phyloP scores from a whole-genome alignment of 2,797 vertebrate genomes.

The Lateolabrax maculatus region DNA sequence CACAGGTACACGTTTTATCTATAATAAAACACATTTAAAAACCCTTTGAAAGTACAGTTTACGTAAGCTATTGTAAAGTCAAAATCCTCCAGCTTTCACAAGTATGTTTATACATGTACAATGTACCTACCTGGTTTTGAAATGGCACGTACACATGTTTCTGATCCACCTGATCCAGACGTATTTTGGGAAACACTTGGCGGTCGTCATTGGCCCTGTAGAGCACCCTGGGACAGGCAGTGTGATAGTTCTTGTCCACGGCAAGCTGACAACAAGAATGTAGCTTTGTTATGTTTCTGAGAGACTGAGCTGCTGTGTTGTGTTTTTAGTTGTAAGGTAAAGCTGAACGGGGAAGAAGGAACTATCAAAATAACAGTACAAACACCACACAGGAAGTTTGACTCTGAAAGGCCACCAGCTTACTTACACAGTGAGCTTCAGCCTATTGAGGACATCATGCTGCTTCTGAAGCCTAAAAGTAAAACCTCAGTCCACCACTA shows the following conservation, averaged over 20 bases:
- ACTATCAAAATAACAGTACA: no score
- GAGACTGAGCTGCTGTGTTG: background rate
- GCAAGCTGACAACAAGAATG: slow-evolving; percentile 69
- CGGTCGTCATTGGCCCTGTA: slow-evolving; percentile 68
- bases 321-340: no score
- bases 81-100: background rate
- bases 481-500: no score
- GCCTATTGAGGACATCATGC: no score
- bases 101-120: background rate
- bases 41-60: background rate
- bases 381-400: no score
- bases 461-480: no score
- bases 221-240: slow-evolving; percentile 74
- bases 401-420: no score
- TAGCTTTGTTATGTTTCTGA: background rate
- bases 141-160: slow-evolving; percentile 75
- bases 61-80: background rate
- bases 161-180: slow-evolving; percentile 70
- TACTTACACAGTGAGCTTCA: no score
- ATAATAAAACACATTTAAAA: slow-evolving; percentile 5
- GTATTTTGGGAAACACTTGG: slow-evolving; percentile 70
- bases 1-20: slow-evolving; percentile 74
- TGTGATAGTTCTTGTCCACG: slow-evolving; percentile 66
- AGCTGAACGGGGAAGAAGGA: no score
- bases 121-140: slow-evolving; percentile 72